These are phyloP conservation scores for Pagrus major DNA, from an alignment of 2,113 vertebrate species.

Conservation along the genomic window DNA sequence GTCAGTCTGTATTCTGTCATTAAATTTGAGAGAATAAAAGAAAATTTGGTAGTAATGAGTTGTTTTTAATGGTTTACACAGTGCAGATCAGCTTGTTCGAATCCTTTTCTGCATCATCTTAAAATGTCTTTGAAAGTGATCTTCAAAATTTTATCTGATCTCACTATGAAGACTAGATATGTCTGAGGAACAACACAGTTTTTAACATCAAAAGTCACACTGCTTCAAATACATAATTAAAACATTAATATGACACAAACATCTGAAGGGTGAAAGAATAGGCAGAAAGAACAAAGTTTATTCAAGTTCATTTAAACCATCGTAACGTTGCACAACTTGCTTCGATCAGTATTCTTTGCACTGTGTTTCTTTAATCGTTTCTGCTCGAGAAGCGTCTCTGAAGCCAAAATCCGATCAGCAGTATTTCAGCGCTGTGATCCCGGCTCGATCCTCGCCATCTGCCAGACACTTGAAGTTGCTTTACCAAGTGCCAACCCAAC, in stretches of 20 bases:
- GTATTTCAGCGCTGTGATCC: slow-evolving; percentile 11
- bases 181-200: neutral
- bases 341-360: neutral
- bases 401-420: slow-evolving; percentile 27
- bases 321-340: neutral
- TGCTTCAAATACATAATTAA: neutral
- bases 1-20: neutral
- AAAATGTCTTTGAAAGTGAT: neutral
- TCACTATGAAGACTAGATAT: too few relatives aligned
- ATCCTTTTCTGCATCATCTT: neutral
- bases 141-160: neutral
- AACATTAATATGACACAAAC: neutral
- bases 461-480: slow-evolving; percentile 24
- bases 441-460: neutral
- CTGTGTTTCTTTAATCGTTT: slow-evolving; percentile 13
- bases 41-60: neutral
- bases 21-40: neutral
- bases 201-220: neutral
- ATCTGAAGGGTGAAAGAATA: neutral
- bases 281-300: too few relatives aligned
- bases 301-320: neutral
- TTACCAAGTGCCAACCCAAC: slow-evolving; percentile 9
- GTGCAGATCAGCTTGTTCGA: neutral
- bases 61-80: neutral
- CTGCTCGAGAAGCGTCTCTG: slow-evolving; percentile 14